A percentile compares a stretch with the other conserved stretches of the same genome.
Evolutionary conservation across 2,113 vertebrate genomes (phyloP).

Genomic region (Australoheros scitulus): DNA sequence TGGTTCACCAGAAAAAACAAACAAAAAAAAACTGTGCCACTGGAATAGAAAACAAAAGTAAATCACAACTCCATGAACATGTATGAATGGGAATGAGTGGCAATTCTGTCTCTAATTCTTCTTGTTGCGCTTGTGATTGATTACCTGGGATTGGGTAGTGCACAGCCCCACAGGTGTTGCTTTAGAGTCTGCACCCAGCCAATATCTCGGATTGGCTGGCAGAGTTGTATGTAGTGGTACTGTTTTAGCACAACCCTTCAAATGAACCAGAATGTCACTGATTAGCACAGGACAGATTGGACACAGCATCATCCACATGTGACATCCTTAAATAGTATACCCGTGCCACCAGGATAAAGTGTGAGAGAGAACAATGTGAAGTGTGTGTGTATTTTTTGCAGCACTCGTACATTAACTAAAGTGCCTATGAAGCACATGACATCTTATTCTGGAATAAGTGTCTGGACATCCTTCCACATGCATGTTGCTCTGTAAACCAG

Average conservation of each 20-base stretch:
- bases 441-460: conserved; percentile 65
- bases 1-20: conserved; percentile 19
- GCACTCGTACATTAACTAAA: conserved; percentile 4
- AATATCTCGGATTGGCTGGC: conserved; percentile 85
- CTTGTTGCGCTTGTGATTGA: conserved; percentile 35
- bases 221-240: conserved; percentile 87
- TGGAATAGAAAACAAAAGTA: conserved; percentile 51
- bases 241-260: conserved; percentile 86
- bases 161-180: conserved; percentile 86
- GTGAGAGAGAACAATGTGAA: conserved; percentile 43
- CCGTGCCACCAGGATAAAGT: conserved; percentile 15
- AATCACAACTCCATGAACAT: conserved; percentile 55
- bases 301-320: conserved; percentile 67
- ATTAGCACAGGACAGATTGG: conserved; percentile 74
- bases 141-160: conserved; percentile 84
- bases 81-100: conserved; percentile 69
- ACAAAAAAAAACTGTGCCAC: conserved; percentile 53
- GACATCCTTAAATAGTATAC: conserved; percentile 36
- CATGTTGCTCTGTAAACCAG: conserved; percentile 55
- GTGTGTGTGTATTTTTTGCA: neutral
- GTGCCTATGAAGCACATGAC: conserved; percentile 55
- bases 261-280: conserved; percentile 82
- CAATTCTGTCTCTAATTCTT: conserved; percentile 54
- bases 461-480: conserved; percentile 61
- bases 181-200: conserved; percentile 87